Evolutionary conservation across 2,888 invertebrate species (phyloP), one percentile per base, ranked within the genome.

Genomic region (Perizoma flavofasciatum): DNA sequence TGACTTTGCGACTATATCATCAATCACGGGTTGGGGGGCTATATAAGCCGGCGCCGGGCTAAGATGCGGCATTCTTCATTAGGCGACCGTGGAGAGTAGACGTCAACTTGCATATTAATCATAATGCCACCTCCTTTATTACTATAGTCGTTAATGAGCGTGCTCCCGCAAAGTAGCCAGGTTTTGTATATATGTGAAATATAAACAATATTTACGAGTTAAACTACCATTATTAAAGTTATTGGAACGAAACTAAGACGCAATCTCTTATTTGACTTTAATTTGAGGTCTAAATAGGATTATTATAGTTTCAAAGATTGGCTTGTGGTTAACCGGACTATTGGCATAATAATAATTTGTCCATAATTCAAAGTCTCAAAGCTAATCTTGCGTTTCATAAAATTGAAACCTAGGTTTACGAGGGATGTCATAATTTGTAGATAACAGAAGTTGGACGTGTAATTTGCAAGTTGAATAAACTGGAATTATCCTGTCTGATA

Each of bases 21-120:
- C 89, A 89, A 88, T 89, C 89, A 89, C 79, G 66, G 70, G 73
- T 66, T 68, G 67, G 75, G 71, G 73, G 71, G 71, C 73, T 79
- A 80, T 78, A 83, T 79, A 79, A 81, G 68, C 70, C 68, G 61
- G 70, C 69, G 75, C 76, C 74, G 68, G 70, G 62, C 72, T 61
- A 71, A 77, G 75, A 75, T 68, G 75, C 71, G 78, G 76, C 81
- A 84, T 85, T 86, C 85, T 82, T 86, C 85, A 85, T 88, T 85
- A 86, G 77, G 68, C 66, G 70, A 71, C 75, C 74, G 74, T 65
- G 71, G 69, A 74, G 78, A 78, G 76, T 77, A 70, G 78, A 79
- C 73, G 83, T 82, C 79, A 79, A 65, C 73, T 65, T 71, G 72
- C 68, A 71, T 81, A 85, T 86, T 85, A 86, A 86, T 86, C 82